Evolutionary conservation across 2,113 vertebrate species (phyloP), one percentile per base, ranked within the genome.

Genomic region (Puma concolor): DNA sequence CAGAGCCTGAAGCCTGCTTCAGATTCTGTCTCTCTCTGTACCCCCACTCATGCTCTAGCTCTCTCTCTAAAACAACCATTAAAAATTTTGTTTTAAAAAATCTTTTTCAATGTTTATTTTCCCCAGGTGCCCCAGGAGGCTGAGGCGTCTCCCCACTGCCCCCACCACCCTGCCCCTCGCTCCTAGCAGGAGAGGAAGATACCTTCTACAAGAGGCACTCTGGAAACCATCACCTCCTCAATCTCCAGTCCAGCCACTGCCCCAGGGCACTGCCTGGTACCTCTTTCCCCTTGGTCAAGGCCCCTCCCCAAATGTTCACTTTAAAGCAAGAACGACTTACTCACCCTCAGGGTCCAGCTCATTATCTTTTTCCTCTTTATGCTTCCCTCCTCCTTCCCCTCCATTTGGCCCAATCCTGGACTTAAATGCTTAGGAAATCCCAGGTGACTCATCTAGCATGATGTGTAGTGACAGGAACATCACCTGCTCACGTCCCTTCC

Each of bases 341-440:
- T 96, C 97, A 90, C 52, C 5, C 0, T 77, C 95, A 91, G 93
- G 72, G 90, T 15, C 33, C 57, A 29, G 57, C 21, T 44, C 25
- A 0, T n/a, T 81, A 87, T 85, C 93, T 48, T 82, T 48, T 31
- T 52, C 86, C 94, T 74, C 80, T 81, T 72, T 33, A 63, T 87
- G 50, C 67, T 91, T 88, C 74, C 86, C 15, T 10, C 63, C 74
- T 79, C 52, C 74, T 41, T 31, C 48, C 72, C 50, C 38, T 90
- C 44, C 12, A 7, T 44, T 21, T 66, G 25, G 64, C 29, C 88
- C 85, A 48, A 11, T 88, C 80, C 93, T 88, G 54, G 89, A 67
- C 82, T 25, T 33, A 50, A 31, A 54, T 33, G 23, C 33, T 69
- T 69, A 87, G 88, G 95, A 98, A 98, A 98, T 84, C 95, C 94